Evolutionary conservation across 2,888 invertebrate genomes (phyloP), one percentile per base, ranked within the genome.

Genomic region (Eurois occulta): DNA sequence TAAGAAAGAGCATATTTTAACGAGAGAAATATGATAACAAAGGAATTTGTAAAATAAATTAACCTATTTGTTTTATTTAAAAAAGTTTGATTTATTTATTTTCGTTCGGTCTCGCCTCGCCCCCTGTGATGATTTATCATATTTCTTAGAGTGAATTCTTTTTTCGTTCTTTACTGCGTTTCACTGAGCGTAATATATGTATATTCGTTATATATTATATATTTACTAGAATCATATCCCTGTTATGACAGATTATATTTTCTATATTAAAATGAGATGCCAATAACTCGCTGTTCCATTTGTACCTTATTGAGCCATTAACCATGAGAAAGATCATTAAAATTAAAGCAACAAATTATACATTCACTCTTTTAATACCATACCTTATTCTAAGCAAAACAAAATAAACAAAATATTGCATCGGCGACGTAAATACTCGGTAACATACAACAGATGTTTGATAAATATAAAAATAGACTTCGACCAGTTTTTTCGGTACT

Each of bases 11-110:
- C 95, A 95, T 96, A 96, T 96, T 96, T 95, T 96, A 96, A 96
- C 94, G 95, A 96, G 96, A 96, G 96, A 96, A 96, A 96, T 96
- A 96, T 96, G 96, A 96, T 96, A 96, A 96, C 96, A 95, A 95
- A 96, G 95, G 95, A 96, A 96, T 96, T 96, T 96, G 95, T 96
- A 96, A 96, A 96, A 96, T 96, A 95, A 96, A 96, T 96, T 96
- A 96, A 96, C 95, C 92, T 95, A 96, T 95, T 96, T 95, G 96
- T 96, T 96, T 96, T 96, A 96, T 96, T 96, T 95, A 92, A 93
- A 93, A 88, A 90, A 90, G 89, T 89, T 91, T 91, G 91, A 93
- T 92, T 93, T 93, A 93, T 93, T 91, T 92, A 89, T 90, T 87
- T 88, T 87, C 74, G 75, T 83, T 79, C 80, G 85, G 90, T 91